Percentiles rank a stretch among this genome's conserved stretches.
Conservation (phyloP, 2,113 vertebrate species). For the Callorhinus ursinus region DNA sequence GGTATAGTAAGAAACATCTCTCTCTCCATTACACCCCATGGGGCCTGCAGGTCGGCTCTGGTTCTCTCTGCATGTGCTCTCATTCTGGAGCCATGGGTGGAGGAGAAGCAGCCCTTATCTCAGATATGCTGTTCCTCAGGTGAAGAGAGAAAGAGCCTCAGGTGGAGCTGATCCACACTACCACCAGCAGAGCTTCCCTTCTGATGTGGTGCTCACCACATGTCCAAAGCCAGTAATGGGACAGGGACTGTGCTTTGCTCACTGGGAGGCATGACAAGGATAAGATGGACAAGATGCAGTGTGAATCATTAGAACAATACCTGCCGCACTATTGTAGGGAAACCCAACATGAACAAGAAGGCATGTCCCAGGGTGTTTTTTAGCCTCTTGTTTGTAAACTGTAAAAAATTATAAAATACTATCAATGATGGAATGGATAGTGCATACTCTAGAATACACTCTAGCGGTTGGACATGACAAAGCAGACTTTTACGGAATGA, state of each 20-base stretch:
- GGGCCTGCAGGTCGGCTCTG: not conserved
- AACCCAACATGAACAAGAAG: not conserved
- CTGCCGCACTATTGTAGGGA: not conserved
- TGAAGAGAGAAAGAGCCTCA: not conserved
- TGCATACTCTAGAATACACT: too few species aligned
- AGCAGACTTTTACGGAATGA: not conserved
- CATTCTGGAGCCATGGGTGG: not conserved
- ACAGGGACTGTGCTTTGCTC: not conserved
- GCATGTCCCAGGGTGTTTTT: not conserved
- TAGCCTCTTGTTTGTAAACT: not conserved
- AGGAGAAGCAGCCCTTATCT: not conserved
- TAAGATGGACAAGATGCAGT: not conserved
- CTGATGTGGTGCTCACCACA: rapidly evolving
- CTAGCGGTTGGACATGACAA: not conserved
- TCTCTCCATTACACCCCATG: rapidly evolving
- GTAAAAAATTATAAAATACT: not conserved
- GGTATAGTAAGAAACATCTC: too few species aligned
- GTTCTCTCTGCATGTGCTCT: not conserved
- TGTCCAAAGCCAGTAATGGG: too few species aligned
- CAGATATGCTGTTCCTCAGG: not conserved
- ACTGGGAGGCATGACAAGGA: not conserved
- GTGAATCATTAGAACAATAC: not conserved
- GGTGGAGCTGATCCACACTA: not conserved
- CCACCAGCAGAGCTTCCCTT: rapidly evolving
- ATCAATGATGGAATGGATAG: not conserved